Base-by-base conservation (phyloP, 2,888 invertebrate species). In the Eupithecia insigniata region DNA sequence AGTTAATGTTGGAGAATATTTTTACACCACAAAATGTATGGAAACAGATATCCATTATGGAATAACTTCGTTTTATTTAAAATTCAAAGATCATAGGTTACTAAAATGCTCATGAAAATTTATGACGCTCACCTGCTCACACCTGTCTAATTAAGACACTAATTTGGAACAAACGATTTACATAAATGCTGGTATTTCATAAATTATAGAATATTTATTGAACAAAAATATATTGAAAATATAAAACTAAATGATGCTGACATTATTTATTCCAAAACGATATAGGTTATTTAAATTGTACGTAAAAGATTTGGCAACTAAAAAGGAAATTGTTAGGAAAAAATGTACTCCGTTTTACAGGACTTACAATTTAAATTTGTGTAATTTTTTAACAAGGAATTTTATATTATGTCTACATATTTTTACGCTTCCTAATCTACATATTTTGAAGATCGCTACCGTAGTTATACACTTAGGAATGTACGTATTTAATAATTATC, bases 131-230 rank as follows among this genome's bases (percentile, higher is more conserved):
- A 68, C 60, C 75, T 70, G 70, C 75, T 26, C 32, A 22, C 71
- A 72, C 72, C 70, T 75, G 70, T 39, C 62, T 69, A 61, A 74
- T 74, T 71, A 69, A 69, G 71, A 74, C 46, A 70, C 69, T 22
- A 36, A 60, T 61, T 69, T 36, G 60, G 43, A 71, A 74, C 46
- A 69, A 69, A 58, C 43, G 30, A 64, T 71, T 69, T 65, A 71
- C 69, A 74, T 71, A 69, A 71, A 69, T 68, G 60, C 61, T 64
- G 16, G 30, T 22, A 66, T 69, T 67, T 55, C 36, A 69, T 71
- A 70, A 65, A 55, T 22, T 22, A 10, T 10, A 51, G 2, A 22
- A 10, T 22, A 51, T 22, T 51, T 51, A 51, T 22, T 34, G 39
- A 43, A 64, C 28, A 16, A 28, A 65, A 32, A 26, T 8, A 51